Conservation (phyloP, 1,140 invertebrate species). For the Psix sp. region DNA sequence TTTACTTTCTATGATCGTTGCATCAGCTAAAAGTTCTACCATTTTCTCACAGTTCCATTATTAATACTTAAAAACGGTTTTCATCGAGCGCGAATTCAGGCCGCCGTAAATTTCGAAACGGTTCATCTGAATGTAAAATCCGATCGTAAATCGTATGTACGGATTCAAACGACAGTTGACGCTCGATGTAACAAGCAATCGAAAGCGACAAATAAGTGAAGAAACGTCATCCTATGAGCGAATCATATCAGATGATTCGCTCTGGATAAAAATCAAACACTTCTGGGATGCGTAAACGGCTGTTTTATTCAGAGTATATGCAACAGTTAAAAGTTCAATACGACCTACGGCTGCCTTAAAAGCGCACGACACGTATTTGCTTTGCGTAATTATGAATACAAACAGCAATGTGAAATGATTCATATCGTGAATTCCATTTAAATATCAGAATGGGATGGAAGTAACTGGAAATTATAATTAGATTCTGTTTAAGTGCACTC, state of each 20-base stretch:
- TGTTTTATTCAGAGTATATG: constrained; percentile 18
- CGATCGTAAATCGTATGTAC: constrained; percentile 21
- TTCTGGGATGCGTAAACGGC: constrained; percentile 32
- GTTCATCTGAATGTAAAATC: constrained; percentile 29
- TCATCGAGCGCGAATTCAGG: constrained; percentile 19
- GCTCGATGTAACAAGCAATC: constrained; percentile 23
- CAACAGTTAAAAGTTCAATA: constrained; percentile 39
- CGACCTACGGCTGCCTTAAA: constrained; percentile 29
- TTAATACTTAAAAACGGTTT: constrained; percentile 34
- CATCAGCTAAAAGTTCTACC: constrained; percentile 39
- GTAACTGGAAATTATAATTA: no score
- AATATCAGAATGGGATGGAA: no score
- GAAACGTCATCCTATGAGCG: constrained; percentile 25
- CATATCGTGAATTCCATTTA: constrained; percentile 1
- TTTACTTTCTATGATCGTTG: constrained; percentile 50
- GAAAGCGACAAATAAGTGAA: constrained; percentile 40
- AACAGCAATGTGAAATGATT: constrained; percentile 14
- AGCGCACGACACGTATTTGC: constrained; percentile 38
- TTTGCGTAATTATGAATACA: constrained; percentile 41
- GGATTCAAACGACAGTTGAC: constrained; percentile 19
- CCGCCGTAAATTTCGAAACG: constrained; percentile 28
- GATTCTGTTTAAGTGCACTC: no score
- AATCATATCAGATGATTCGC: constrained; percentile 27
- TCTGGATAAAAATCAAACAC: constrained; percentile 34
- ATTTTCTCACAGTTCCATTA: constrained; percentile 45